Evolutionary conservation across 2,113 vertebrate species (phyloP).

Genomic region (Riparia riparia): DNA sequence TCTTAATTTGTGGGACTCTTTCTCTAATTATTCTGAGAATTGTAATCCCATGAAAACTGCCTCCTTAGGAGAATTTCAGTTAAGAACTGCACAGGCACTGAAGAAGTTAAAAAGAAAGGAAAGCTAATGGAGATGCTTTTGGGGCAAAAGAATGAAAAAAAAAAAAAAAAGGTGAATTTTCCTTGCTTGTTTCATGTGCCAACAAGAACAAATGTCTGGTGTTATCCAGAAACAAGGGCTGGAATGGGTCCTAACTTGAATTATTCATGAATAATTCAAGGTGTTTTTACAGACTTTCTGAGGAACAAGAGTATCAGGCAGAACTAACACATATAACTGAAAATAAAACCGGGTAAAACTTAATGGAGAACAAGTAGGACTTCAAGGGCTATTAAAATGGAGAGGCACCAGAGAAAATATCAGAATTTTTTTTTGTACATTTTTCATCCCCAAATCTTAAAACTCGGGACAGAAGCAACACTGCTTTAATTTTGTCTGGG

Average conservation of each 20-base stretch:
- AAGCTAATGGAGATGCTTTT: background rate
- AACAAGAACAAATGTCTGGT: background rate
- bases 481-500: background rate
- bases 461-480: background rate
- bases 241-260: background rate
- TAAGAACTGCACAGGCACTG: background rate
- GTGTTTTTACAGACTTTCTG: background rate
- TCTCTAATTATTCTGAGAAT: slow-evolving; percentile 1
- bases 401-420: background rate
- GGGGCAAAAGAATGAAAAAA: background rate
- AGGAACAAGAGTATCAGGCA: background rate
- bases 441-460: background rate
- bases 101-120: background rate
- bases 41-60: slow-evolving; percentile 3
- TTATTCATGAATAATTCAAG: background rate
- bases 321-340: background rate
- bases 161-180: background rate
- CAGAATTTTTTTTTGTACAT: background rate
- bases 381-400: background rate
- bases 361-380: background rate
- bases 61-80: background rate
- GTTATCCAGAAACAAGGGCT: background rate
- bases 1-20: slow-evolving; percentile 43
- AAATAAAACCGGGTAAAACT: background rate
- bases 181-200: background rate